A percentile compares a stretch with the other conserved stretches of the same genome.
phyloP scores from a whole-genome alignment of 2,797 vertebrate genomes.

The Phoebastria nigripes region DNA sequence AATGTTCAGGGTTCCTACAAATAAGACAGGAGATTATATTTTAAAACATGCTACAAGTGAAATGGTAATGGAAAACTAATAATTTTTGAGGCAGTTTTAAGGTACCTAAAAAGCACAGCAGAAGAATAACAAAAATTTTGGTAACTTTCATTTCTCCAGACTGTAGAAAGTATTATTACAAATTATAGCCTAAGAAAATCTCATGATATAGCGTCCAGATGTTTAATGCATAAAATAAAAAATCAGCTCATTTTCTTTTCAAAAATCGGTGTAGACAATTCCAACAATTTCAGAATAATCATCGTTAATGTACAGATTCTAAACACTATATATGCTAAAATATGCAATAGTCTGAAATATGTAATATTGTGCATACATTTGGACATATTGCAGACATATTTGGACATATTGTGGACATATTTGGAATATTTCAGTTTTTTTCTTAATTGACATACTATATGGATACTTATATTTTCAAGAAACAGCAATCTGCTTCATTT shows the following conservation, averaged over 20 bases:
- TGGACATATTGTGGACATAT: constrained; percentile 81
- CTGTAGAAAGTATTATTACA: not conserved
- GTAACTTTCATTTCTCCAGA: not conserved
- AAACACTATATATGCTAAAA: constrained; percentile 71
- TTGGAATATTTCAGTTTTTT: constrained; percentile 78
- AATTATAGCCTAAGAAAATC: constrained; percentile 1
- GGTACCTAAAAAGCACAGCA: not conserved
- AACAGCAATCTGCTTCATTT: constrained; percentile 74
- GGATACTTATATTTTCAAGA: constrained; percentile 75
- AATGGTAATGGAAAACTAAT: not conserved
- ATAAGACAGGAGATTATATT: not conserved
- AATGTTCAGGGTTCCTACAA: not conserved
- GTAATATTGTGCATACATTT: constrained; percentile 78
- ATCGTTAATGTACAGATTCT: constrained; percentile 49
- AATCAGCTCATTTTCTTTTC: not conserved
- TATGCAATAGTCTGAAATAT: constrained; percentile 71
- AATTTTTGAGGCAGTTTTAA: not conserved
- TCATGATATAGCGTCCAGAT: not conserved
- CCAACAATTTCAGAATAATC: constrained; percentile 25
- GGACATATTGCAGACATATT: constrained; percentile 81
- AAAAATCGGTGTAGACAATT: constrained; percentile 9
- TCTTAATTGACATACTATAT: constrained; percentile 78
- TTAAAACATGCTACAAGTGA: not conserved
- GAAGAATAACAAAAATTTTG: not conserved
- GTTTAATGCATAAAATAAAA: not conserved